Conservation (phyloP, 2,888 invertebrate species). For the Embidobia sp. region DNA sequence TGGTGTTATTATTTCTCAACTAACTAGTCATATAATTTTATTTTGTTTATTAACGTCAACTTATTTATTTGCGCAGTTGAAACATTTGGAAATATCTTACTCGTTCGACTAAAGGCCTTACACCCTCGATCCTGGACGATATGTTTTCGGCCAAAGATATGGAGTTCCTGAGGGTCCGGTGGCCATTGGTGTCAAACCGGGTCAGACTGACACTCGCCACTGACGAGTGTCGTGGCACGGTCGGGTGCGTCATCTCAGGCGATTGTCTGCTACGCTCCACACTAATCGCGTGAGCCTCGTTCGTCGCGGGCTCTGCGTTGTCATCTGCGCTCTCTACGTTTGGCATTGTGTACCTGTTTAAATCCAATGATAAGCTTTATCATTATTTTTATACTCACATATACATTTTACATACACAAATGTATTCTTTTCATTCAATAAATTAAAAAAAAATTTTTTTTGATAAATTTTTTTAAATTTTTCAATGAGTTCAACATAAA, state of each 20-base stretch:
- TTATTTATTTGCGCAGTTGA: too few species aligned
- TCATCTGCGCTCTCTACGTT: conserved; percentile 39
- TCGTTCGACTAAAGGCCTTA: conserved; percentile 86
- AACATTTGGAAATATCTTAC: too few species aligned
- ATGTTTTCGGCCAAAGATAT: conserved; percentile 73
- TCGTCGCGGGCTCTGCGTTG: conserved; percentile 37
- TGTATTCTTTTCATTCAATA: too few species aligned
- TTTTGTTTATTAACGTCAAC: too few species aligned
- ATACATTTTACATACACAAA: too few species aligned
- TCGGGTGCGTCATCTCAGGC: conserved; percentile 37
- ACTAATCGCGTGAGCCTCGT: conserved; percentile 32
- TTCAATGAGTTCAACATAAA: too few species aligned
- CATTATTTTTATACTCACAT: conserved; percentile 12
- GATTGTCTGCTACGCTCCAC: conserved; percentile 47
- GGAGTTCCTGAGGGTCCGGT: conserved; percentile 41
- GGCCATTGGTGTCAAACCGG: conserved; percentile 32
- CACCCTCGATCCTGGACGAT: conserved; percentile 84
- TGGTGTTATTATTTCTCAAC: too few species aligned
- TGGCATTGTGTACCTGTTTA: conserved; percentile 51
- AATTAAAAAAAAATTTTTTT: too few species aligned
- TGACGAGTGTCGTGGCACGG: conserved; percentile 33
- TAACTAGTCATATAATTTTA: too few species aligned
- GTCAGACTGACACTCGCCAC: conserved; percentile 30
- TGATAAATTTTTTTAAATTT: too few species aligned
- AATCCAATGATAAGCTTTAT: conserved; percentile 20